Evolutionary conservation across 1,140 invertebrate species (phyloP).

Genomic region (Pygmarrhopalites habei): DNA sequence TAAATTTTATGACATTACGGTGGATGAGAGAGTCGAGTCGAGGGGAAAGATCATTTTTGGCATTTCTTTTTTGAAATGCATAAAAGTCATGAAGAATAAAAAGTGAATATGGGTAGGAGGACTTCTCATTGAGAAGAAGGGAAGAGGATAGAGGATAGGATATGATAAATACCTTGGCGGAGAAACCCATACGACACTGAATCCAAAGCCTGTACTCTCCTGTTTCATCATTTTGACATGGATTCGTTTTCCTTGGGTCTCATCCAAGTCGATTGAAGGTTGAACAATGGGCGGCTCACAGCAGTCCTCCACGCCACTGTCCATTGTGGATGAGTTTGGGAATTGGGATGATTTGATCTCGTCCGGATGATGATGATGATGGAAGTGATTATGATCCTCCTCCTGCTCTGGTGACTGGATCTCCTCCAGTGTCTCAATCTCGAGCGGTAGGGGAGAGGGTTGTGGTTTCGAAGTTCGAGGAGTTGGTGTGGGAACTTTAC

Average conservation of each 20-base stretch:
- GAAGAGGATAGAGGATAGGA: no score
- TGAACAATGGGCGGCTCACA: constrained; percentile 12
- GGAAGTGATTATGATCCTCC: not conserved
- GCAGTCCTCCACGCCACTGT: constrained; percentile 36
- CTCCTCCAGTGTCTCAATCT: constrained; percentile 19
- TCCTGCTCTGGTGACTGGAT: not conserved
- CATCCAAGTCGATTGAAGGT: constrained; percentile 26
- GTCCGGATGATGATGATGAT: not conserved
- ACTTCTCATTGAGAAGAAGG: no score
- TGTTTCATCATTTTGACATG: constrained; percentile 23
- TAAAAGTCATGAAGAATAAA: no score
- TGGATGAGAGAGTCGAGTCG: no score
- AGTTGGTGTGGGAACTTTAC: no score
- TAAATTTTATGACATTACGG: no score
- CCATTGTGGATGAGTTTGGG: constrained; percentile 35
- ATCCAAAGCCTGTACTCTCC: constrained; percentile 28
- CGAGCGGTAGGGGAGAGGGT: constrained; percentile 8
- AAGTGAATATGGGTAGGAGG: no score
- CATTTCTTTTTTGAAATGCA: no score
- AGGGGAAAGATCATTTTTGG: no score
- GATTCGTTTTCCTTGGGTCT: constrained; percentile 19
- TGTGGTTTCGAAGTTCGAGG: constrained; percentile 1
- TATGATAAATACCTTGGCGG: constrained; percentile 39
- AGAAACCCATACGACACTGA: constrained; percentile 36
- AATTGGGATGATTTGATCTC: constrained; percentile 9